A percentile compares a stretch with the other conserved stretches of the same genome.
Evolutionary conservation across 1,140 invertebrate genomes (phyloP).

Genomic region (Oscheius sp.): DNA sequence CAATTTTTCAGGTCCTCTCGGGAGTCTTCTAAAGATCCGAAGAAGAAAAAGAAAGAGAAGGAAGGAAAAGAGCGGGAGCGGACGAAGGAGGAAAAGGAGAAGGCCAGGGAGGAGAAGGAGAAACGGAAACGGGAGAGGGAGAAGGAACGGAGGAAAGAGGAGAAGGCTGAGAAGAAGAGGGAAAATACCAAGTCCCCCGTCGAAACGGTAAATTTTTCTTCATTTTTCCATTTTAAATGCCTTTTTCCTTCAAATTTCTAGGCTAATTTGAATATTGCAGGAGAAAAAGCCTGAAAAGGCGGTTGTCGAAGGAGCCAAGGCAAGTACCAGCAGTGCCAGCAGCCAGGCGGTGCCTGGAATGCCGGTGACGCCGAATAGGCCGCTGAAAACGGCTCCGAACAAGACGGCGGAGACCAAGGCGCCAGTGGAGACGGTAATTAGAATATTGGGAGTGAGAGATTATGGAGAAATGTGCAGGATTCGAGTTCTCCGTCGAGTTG

Average conservation of each 20-base stretch:
- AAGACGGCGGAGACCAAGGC: background rate
- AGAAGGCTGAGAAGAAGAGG: background rate
- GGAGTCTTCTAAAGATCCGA: too few relatives aligned
- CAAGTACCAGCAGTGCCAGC: too few relatives aligned
- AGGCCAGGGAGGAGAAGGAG: background rate
- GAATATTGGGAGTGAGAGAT: background rate
- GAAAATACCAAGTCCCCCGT: background rate
- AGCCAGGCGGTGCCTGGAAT: too few relatives aligned
- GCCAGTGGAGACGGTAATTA: background rate
- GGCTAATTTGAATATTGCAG: too few relatives aligned
- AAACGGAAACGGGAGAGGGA: background rate
- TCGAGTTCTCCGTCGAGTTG: background rate
- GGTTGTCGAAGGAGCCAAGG: too few relatives aligned
- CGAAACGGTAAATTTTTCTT: too few relatives aligned
- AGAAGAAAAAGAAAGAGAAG: too few relatives aligned
- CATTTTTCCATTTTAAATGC: too few relatives aligned
- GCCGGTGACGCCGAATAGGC: too few relatives aligned
- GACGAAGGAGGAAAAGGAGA: conserved; percentile 2
- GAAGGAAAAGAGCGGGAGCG: background rate
- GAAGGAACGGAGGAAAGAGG: background rate
- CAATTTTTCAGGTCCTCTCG: too few relatives aligned
- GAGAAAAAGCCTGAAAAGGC: too few relatives aligned
- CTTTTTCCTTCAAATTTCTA: too few relatives aligned
- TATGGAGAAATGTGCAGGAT: background rate
- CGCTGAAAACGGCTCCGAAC: background rate